phyloP scores from a whole-genome alignment of 2,888 invertebrate genomes.

The Drosophila bunnanda region DNA sequence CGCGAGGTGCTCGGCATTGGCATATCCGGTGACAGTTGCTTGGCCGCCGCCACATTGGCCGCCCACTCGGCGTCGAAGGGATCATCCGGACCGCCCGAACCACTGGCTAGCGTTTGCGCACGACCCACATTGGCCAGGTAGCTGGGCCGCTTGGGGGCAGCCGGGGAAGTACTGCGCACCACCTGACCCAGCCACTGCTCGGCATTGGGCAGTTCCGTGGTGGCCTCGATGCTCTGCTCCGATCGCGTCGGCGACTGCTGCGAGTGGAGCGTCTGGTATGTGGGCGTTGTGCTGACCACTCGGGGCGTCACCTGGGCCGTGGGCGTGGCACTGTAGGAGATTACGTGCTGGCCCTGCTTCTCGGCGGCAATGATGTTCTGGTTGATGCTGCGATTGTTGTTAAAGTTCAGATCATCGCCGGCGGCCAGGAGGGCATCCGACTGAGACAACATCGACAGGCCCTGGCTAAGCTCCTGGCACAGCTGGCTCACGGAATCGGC shows the following conservation, averaged over 20 bases:
- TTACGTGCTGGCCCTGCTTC: constrained; percentile 73
- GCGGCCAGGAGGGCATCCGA: constrained; percentile 85
- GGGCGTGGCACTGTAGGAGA: constrained; percentile 73
- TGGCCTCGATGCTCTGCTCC: constrained; percentile 73
- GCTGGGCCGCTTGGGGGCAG: constrained; percentile 86
- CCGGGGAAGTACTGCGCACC: constrained; percentile 87
- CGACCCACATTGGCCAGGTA: constrained; percentile 86
- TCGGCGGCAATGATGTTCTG: constrained; percentile 85
- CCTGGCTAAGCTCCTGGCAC: constrained; percentile 91
- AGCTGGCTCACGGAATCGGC: constrained; percentile 89
- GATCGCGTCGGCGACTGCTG: constrained; percentile 71
- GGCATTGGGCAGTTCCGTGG: constrained; percentile 89
- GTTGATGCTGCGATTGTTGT: constrained; percentile 86
- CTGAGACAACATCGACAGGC: constrained; percentile 88
- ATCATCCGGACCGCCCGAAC: constrained; percentile 84
- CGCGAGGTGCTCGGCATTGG: constrained; percentile 43
- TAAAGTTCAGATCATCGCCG: constrained; percentile 86
- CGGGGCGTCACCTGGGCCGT: constrained; percentile 87
- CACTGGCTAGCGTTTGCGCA: constrained; percentile 87
- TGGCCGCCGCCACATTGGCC: constrained; percentile 82
- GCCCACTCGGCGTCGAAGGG: constrained; percentile 95
- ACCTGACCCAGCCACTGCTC: constrained; percentile 93
- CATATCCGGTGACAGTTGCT: constrained; percentile 85
- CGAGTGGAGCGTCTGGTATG: constrained; percentile 58
- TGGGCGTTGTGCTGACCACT: constrained; percentile 85